A percentile compares a stretch with the other conserved stretches of the same genome.
phyloP scores from a whole-genome alignment of 1,140 invertebrate species.

The Dinoponera quadriceps region DNA sequence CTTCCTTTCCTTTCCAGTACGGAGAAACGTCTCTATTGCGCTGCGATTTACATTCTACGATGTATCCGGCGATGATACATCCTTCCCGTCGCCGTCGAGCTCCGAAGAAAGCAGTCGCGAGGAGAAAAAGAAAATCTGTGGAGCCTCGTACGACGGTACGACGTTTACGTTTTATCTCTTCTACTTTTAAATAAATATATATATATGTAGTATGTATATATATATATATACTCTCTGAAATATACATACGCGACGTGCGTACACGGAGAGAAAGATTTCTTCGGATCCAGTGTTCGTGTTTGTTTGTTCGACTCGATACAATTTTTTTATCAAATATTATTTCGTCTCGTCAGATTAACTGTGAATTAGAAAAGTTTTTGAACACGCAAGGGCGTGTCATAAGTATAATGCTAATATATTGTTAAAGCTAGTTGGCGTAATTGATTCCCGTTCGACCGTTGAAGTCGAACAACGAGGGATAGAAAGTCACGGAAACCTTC shows the following conservation, averaged over 20 bases:
- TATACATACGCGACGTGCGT: background rate
- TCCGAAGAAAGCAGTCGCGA: slow-evolving; percentile 63
- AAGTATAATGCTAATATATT: too few species aligned
- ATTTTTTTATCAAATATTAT: too few species aligned
- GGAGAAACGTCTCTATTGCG: slow-evolving; percentile 17
- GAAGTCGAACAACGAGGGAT: too few species aligned
- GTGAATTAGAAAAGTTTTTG: too few species aligned
- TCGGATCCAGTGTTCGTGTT: too few species aligned
- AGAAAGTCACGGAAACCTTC: too few species aligned
- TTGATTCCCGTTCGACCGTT: too few species aligned
- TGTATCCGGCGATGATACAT: background rate
- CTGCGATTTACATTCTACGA: slow-evolving; percentile 10
- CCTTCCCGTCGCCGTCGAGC: slow-evolving; percentile 37
- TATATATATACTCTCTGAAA: slow-evolving; percentile 19
- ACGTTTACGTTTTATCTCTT: slow-evolving; percentile 50
- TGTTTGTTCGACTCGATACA: too few species aligned
- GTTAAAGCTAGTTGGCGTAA: too few species aligned
- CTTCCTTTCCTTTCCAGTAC: slow-evolving; percentile 25
- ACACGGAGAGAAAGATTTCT: too few species aligned
- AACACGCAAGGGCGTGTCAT: too few species aligned
- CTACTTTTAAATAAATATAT: slow-evolving; percentile 76
- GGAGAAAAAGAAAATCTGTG: slow-evolving; percentile 62
- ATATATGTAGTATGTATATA: background rate
- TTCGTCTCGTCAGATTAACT: too few species aligned
- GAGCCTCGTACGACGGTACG: slow-evolving; percentile 57